Evolutionary conservation across 2,888 invertebrate genomes (phyloP).

Genomic region (Stenchaetothrips biformis): DNA sequence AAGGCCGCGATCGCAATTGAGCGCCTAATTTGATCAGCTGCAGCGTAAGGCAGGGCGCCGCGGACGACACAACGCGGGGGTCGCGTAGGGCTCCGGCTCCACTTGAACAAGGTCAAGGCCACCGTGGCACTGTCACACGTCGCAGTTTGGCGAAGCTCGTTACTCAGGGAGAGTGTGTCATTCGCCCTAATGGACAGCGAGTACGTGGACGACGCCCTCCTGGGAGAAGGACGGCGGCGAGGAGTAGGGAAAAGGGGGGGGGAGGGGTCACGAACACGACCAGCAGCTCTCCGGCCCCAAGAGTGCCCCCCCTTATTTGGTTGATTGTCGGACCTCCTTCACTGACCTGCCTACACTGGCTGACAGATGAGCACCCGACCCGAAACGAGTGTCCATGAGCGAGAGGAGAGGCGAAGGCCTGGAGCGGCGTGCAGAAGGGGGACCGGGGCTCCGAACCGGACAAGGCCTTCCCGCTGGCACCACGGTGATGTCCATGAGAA

Average conservation of each 20-base stretch:
- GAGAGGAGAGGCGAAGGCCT: no score
- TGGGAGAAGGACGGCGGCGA: neutral
- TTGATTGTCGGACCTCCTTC: no score
- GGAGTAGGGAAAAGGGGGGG: neutral
- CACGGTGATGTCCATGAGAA: no score
- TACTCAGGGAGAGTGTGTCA: neutral
- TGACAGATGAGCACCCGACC: no score
- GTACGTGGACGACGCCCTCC: neutral
- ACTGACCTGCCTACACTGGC: no score
- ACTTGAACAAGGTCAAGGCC: neutral
- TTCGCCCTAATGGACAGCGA: neutral
- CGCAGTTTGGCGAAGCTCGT: no score
- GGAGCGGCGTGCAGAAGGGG: neutral
- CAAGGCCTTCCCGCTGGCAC: no score
- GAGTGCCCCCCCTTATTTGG: neutral
- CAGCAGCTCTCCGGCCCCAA: neutral
- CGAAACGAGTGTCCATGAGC: no score
- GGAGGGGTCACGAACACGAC: neutral
- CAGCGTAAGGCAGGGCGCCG: no score
- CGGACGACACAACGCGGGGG: neutral
- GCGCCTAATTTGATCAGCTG: neutral
- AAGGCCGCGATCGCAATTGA: no score
- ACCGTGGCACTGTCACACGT: neutral
- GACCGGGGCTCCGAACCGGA: no score
- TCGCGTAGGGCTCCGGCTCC: neutral